Base-by-base conservation (phyloP, 92 coral and sea anemone species). In the Nematostella vectensis region DNA sequence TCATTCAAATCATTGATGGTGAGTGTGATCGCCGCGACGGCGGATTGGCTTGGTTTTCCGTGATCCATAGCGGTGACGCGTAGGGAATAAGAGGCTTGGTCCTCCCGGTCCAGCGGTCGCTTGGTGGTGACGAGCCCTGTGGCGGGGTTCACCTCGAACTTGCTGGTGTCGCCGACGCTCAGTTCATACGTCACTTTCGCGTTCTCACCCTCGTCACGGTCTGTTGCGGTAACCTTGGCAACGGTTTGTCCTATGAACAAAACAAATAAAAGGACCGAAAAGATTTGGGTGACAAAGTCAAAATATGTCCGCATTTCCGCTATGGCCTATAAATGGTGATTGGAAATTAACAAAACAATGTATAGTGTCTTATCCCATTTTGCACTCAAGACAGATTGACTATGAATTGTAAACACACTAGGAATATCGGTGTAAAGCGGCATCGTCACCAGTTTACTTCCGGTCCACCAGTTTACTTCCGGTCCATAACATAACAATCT, bases 1-100 rank as follows among this genome's bases (percentile, higher is more conserved):
- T 93, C 99, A 48, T 93, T 93, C 31, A 58, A 72, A 54, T 93
- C 99, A 2, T 56, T 52, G 1, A 93, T 83, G 9, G 69, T 93
- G 31, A 93, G 76, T 13, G 63, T 55, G 12, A 87, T 89, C 25
- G 23, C 16, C 27, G 69, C 94, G 1, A 71, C 73, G 11, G 96
- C 78, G 2, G 96, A 93, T 30, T 82, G 70, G 28, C 88, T 75
- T 20, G 99, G 99, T 4, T 37, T 66, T 10, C 99, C 99, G 19
- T 80, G 70, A 54, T 93, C 99, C 59, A 51, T 82, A 17, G 99
- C 93, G 16, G 99, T 82, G 25, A 93, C 77, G 1, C 20, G 19
- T 33, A 93, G 37, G 17, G 10, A 51, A 63, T 93, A 82, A 25
- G 57, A 61, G 26, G 81, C 47, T 17, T 62, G 60, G 48, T 78